These are phyloP conservation scores for Phalanger gymnotis DNA, from an alignment of 2,797 vertebrate genomes.

Conservation along the genomic window DNA sequence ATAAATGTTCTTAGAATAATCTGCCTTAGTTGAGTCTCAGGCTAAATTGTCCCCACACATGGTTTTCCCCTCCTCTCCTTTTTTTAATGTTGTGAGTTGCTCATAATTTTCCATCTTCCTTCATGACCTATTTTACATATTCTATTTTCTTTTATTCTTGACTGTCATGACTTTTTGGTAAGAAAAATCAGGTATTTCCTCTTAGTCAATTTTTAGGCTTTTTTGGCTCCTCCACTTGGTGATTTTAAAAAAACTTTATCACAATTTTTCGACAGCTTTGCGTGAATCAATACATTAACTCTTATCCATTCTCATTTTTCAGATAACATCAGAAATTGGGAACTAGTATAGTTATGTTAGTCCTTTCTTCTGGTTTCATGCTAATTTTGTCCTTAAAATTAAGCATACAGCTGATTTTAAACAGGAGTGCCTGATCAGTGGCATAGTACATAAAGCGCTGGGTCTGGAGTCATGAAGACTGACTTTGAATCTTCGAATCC, in stretches of 20 bases:
- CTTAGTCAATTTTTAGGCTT: not conserved
- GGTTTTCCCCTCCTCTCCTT: not conserved
- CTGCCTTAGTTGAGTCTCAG: not conserved
- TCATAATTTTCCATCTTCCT: not conserved
- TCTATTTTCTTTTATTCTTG: not conserved
- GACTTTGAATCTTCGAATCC: not conserved
- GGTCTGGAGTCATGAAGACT: not conserved
- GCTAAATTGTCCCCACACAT: not conserved
- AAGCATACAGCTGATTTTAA: too few species aligned
- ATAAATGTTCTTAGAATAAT: not conserved
- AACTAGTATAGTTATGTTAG: not conserved
- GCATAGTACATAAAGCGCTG: not conserved
- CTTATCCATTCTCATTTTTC: not conserved
- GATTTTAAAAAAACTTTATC: not conserved
- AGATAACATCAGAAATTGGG: not conserved
- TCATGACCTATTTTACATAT: not conserved
- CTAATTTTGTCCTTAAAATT: not conserved
- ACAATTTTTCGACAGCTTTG: not conserved
- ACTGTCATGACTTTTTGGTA: not conserved
- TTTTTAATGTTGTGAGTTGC: not conserved
- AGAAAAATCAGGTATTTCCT: not conserved
- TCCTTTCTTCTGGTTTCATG: not conserved
- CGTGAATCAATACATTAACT: not conserved
- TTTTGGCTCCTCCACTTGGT: not conserved
- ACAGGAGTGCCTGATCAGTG: not conserved